Conservation (phyloP, 2,888 invertebrate genomes). For the Autographa pulchrina region DNA sequence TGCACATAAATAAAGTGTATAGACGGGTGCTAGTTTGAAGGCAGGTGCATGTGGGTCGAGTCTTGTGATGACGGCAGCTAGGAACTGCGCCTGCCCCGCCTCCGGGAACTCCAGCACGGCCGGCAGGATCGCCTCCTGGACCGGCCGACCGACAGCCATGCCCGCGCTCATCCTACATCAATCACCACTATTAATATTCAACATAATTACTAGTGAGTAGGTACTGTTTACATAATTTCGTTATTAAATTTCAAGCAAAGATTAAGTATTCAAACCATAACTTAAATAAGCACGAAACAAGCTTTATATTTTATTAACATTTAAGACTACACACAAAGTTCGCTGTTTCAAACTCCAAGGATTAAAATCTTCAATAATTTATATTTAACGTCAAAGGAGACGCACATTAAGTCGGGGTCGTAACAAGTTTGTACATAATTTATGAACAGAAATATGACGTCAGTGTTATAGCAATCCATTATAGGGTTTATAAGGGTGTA, state of each 20-base stretch:
- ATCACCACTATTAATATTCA: background rate
- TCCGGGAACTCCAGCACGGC: conserved; percentile 98
- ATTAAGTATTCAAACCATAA: conserved; percentile 30
- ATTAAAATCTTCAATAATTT: conserved; percentile 36
- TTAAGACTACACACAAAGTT: conserved; percentile 37
- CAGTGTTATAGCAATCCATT: conserved; percentile 45
- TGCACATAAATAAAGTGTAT: conserved; percentile 98
- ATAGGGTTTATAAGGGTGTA: conserved; percentile 27
- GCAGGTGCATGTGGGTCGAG: conserved; percentile 96
- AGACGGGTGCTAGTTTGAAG: conserved; percentile 99
- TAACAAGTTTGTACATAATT: conserved; percentile 42
- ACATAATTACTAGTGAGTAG: background rate
- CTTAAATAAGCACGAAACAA: conserved; percentile 40
- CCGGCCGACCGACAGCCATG: conserved; percentile 81
- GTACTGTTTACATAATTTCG: background rate
- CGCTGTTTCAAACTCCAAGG: conserved; percentile 24
- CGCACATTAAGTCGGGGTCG: conserved; percentile 27
- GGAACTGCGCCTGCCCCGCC: conserved; percentile 97
- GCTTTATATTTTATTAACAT: conserved; percentile 26
- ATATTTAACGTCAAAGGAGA: conserved; percentile 37
- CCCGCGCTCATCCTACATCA: conserved; percentile 70
- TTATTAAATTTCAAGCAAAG: conserved; percentile 13
- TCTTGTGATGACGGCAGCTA: conserved; percentile 96
- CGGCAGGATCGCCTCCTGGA: conserved; percentile 97
- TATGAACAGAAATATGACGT: conserved; percentile 39